Percentiles rank a stretch among this genome's conserved stretches.
Evolutionary conservation across 1,140 invertebrate genomes (phyloP).

Genomic region (Bombus waltoni): DNA sequence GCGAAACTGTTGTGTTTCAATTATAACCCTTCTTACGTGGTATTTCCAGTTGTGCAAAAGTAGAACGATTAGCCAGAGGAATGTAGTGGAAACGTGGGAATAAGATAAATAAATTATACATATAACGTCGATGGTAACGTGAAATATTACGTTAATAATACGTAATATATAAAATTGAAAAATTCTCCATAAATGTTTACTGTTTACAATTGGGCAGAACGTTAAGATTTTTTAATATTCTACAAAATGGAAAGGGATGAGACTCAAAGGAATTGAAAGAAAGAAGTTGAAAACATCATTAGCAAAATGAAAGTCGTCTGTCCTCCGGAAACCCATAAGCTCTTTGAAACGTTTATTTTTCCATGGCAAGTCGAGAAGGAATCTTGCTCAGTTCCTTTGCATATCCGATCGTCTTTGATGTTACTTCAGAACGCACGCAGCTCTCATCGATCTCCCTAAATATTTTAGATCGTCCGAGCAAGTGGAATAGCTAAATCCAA

Average conservation of each 20-base stretch:
- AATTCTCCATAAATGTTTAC: not conserved
- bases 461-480: constrained; percentile 68
- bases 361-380: not conserved
- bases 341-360: not conserved
- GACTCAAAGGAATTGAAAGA: not conserved
- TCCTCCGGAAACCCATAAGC: not conserved
- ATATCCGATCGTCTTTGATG: constrained; percentile 54
- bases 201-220: not conserved
- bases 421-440: constrained; percentile 29
- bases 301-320: not conserved
- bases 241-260: not conserved
- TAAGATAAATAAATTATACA: not conserved
- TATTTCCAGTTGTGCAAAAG: not conserved
- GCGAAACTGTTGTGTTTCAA: constrained; percentile 55
- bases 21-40: constrained; percentile 44
- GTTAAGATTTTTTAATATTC: not conserved
- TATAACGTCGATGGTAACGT: not conserved
- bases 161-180: too few relatives aligned
- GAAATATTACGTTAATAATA: too few relatives aligned
- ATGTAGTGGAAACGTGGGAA: not conserved
- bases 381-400: not conserved
- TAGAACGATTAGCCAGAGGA: not conserved
- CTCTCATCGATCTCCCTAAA: constrained; percentile 64
- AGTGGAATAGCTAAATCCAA: constrained; percentile 69
- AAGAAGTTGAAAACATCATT: not conserved